A percentile compares a stretch with the other conserved stretches of the same genome.
phyloP scores from a whole-genome alignment of 2,113 vertebrate species.

The Pollachius pollachius region DNA sequence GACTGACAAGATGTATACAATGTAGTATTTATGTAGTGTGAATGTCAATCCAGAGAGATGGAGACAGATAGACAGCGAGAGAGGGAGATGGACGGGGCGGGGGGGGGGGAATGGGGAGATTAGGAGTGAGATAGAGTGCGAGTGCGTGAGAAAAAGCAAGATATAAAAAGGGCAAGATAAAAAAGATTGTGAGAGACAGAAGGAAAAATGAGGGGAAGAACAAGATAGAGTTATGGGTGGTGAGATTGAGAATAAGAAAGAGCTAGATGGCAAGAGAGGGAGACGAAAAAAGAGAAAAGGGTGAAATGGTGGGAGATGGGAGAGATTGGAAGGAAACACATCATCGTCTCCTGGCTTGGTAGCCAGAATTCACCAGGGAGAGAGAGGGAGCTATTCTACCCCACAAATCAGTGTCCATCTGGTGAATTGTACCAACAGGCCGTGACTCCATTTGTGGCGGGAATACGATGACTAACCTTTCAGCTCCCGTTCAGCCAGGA shows the following conservation, averaged over 20 bases:
- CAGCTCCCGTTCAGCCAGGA: conserved; percentile 40
- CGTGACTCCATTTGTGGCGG: conserved; percentile 56
- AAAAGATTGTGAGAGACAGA: not conserved
- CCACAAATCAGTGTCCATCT: conserved; percentile 39
- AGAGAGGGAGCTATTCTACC: conserved; percentile 34
- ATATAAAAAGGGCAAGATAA: too few relatives aligned
- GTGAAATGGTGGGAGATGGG: not conserved
- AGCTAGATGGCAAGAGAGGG: too few relatives aligned
- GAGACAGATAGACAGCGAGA: too few relatives aligned
- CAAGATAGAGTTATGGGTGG: too few relatives aligned
- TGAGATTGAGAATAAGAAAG: too few relatives aligned
- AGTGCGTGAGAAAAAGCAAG: too few relatives aligned
- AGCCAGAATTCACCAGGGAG: too few relatives aligned
- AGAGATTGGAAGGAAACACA: conserved; percentile 24
- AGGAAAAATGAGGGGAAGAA: not conserved
- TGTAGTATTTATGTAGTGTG: not conserved
- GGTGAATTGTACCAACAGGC: conserved; percentile 34
- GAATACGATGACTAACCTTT: conserved; percentile 57
- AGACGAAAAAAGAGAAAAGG: not conserved
- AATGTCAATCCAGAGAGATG: not conserved
- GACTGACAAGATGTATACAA: not conserved
- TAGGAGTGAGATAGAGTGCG: too few relatives aligned
- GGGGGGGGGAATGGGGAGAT: not conserved
- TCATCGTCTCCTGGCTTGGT: conserved; percentile 11
- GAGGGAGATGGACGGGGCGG: conserved; percentile 12